Percentiles rank a stretch among this genome's conserved stretches.
Evolutionary conservation across 2,888 invertebrate species (phyloP).

Genomic region (Drosophila tanythrix): DNA sequence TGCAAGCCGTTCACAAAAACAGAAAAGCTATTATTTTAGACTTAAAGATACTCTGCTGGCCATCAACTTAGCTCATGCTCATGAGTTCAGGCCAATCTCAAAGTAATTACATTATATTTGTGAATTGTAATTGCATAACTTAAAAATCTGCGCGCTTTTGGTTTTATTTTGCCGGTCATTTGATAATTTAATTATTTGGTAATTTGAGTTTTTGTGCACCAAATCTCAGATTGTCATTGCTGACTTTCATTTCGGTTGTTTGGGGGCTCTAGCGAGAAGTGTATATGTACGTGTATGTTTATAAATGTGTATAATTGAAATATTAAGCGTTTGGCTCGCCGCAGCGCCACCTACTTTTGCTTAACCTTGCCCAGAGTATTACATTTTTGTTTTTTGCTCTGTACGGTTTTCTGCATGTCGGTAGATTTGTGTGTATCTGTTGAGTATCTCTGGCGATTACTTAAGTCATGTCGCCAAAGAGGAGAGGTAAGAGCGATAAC

Average conservation of each 20-base stretch:
- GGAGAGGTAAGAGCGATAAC: constrained; percentile 8
- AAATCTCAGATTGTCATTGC: constrained; percentile 65
- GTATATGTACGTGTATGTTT: neutral
- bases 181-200: constrained; percentile 68
- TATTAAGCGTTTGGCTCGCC: constrained; percentile 46
- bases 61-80: constrained; percentile 8
- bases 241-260: constrained; percentile 67
- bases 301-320: constrained; percentile 37
- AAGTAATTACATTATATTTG: constrained; percentile 11
- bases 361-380: constrained; percentile 70
- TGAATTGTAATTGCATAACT: constrained; percentile 11
- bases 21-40: constrained; percentile 29
- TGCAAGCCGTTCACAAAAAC: constrained; percentile 65
- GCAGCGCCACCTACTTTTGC: constrained; percentile 69
- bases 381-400: constrained; percentile 34
- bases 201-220: constrained; percentile 49
- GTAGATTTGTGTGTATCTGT: constrained; percentile 1
- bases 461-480: constrained; percentile 16
- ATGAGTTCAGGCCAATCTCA: constrained; percentile 17
- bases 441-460: constrained; percentile 23
- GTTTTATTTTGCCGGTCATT: constrained; percentile 40
- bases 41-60: constrained; percentile 16
- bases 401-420: constrained; percentile 32
- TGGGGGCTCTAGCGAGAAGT: neutral
- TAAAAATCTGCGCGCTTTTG: constrained; percentile 9